Base-by-base conservation (phyloP, 2,113 vertebrate genomes). In the Oreocharis arfaki region DNA sequence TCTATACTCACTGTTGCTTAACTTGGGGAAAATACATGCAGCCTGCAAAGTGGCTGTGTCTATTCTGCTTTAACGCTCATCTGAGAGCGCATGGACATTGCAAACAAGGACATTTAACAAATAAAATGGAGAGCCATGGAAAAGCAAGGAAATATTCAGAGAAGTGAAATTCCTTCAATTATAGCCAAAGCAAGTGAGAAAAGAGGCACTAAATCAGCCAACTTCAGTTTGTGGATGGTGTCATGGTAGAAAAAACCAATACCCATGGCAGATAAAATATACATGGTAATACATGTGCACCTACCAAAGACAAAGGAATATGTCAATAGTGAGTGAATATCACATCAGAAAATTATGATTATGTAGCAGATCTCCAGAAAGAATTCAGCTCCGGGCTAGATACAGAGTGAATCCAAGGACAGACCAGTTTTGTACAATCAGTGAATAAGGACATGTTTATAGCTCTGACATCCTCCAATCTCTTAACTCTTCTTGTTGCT, bases 1-100 rank as follows among this genome's bases (percentile, higher is more conserved):
- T 94, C 80, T 95, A 79, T 69, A 76, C 89, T 93, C 41, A 75
- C 60, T 94, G 91, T 96, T 96, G 69, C 87, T 95, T 94, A 84
- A 91, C 70, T 82, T 71, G 56, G 86, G 69, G 35, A 68, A 95
- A 79, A 83, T 61, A 50, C 74, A 69, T 32, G 37, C 14, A 49
- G 76, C 49, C 61, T 96, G 69, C 33, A 70, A 80, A 84, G 60
- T 41, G 60, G 64, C 76, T 89, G 28, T 49, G 79, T 59, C 91
- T 57, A 27, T 46, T 76, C 80, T 78, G 27, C 13, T 91, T 95
- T 78, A 95, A 94, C 91, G 53, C 60, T 89, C 69, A 87, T 82
- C 46, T 42, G 87, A 89, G 84, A 79, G 20, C 57, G 50, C 7
- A 28, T 3, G 28, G 74, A 37, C n/a, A 27, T 78, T 87, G 41